Evolutionary conservation across 2,888 invertebrate species (phyloP).

Genomic region (Agriopis aurantiaria): DNA sequence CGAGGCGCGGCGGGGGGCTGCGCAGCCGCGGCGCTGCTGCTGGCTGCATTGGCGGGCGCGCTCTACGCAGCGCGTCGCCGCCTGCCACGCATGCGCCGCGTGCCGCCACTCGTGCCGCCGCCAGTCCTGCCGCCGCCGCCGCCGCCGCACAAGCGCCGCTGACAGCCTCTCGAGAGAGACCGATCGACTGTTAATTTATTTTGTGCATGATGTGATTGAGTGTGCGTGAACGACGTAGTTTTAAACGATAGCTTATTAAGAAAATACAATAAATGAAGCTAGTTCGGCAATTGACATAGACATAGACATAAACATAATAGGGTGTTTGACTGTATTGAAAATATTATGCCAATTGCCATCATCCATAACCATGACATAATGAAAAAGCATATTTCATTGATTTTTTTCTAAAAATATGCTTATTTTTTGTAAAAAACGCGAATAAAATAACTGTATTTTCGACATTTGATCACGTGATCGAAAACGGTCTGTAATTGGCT

Average conservation of each 20-base stretch:
- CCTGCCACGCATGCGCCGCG: conserved; percentile 45
- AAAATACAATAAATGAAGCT: not conserved
- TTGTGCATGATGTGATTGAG: not conserved
- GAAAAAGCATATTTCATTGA: too few species aligned
- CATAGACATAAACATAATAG: too few species aligned
- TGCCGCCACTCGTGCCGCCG: conserved; percentile 45
- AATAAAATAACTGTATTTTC: too few species aligned
- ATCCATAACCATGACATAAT: too few species aligned
- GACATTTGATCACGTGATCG: too few species aligned
- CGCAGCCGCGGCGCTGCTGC: conserved; percentile 89
- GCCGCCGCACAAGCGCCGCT: conserved; percentile 14
- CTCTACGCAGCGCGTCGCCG: conserved; percentile 78
- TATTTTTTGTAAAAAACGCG: too few species aligned
- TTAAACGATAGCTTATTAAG: not conserved
- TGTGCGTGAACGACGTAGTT: not conserved
- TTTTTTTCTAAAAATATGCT: too few species aligned
- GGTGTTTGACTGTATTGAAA: too few species aligned
- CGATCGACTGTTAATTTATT: conserved; percentile 14
- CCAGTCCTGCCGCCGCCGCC: conserved; percentile 42
- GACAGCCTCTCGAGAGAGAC: not conserved
- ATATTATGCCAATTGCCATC: too few species aligned
- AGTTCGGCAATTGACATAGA: too few species aligned
- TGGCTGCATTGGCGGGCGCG: conserved; percentile 88
- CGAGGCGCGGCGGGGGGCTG: conserved; percentile 90
- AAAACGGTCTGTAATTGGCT: too few species aligned